Conservation (phyloP, 2,797 vertebrate genomes). For the Megaceryle alcyon region DNA sequence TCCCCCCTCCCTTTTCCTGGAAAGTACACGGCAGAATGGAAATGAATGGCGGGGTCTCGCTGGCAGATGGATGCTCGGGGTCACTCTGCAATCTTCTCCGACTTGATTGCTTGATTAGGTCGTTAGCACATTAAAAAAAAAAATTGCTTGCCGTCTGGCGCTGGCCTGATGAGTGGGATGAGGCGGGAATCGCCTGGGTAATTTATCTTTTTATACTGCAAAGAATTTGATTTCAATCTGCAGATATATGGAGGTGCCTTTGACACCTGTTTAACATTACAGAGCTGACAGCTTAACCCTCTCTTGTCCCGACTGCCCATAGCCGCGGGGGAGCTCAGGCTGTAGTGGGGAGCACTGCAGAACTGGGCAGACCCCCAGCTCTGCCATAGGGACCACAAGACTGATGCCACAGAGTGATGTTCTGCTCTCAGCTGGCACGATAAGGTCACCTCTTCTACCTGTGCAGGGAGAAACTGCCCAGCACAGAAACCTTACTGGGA, state of each 20-base stretch:
- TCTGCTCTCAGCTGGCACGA: not conserved
- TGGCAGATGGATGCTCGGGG: slow-evolving; percentile 96
- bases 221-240: slow-evolving; percentile 83
- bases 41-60: slow-evolving; percentile 90
- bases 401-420: not conserved
- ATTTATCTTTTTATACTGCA: slow-evolving; percentile 86
- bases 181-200: slow-evolving; percentile 84
- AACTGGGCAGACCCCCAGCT: not conserved
- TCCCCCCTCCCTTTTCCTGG: not conserved
- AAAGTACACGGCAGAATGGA: slow-evolving; percentile 82
- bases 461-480: not conserved
- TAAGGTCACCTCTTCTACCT: not conserved
- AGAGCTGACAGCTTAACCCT: slow-evolving; percentile 80
- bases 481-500: fast-evolving
- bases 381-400: fast-evolving
- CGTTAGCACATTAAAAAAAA: slow-evolving; percentile 95
- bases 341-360: not conserved
- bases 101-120: slow-evolving; percentile 99
- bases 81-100: slow-evolving; percentile 96
- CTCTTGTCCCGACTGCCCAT: not conserved
- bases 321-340: not conserved
- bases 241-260: slow-evolving; percentile 85
- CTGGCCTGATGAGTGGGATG: slow-evolving; percentile 93
- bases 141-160: slow-evolving; percentile 96
- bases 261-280: slow-evolving; percentile 83